These are phyloP conservation scores for Dysmachus trigonus DNA, from an alignment of 2,888 invertebrate species.

Conservation along the genomic window DNA sequence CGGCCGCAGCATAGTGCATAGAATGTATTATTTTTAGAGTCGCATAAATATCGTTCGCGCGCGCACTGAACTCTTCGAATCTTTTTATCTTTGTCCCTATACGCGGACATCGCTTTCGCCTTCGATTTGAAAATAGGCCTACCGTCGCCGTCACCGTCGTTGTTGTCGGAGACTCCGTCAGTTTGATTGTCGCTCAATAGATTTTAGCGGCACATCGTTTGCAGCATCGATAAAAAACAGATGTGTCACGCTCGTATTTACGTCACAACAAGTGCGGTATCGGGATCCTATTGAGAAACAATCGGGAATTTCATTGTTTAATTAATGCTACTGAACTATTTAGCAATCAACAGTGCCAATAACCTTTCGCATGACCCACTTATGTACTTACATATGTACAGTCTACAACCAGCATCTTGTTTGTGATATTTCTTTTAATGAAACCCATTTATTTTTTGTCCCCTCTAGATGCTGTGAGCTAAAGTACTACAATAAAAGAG, in stretches of 20 bases:
- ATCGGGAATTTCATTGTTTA: neutral
- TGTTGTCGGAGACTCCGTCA: neutral
- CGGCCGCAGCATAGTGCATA: neutral
- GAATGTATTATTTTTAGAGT: neutral
- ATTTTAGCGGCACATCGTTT: neutral
- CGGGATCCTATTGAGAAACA: neutral
- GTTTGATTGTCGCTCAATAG: neutral
- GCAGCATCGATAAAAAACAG: neutral
- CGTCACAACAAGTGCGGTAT: neutral
- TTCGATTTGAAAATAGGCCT: neutral
- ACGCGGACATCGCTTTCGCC: neutral
- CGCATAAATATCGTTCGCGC: neutral
- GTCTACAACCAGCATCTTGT: neutral
- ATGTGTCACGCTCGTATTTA: neutral
- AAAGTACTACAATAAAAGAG: neutral
- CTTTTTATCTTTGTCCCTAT: neutral
- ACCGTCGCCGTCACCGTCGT: neutral
- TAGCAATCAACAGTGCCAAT: neutral
- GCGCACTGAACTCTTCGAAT: neutral
- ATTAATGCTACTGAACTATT: constrained; percentile 6
- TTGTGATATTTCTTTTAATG: neutral
- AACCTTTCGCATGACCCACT: constrained; percentile 7
- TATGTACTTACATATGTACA: neutral
- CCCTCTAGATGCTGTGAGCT: neutral
- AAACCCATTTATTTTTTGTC: neutral